phyloP scores from a whole-genome alignment of 2,113 vertebrate genomes.

The Columba janthina region DNA sequence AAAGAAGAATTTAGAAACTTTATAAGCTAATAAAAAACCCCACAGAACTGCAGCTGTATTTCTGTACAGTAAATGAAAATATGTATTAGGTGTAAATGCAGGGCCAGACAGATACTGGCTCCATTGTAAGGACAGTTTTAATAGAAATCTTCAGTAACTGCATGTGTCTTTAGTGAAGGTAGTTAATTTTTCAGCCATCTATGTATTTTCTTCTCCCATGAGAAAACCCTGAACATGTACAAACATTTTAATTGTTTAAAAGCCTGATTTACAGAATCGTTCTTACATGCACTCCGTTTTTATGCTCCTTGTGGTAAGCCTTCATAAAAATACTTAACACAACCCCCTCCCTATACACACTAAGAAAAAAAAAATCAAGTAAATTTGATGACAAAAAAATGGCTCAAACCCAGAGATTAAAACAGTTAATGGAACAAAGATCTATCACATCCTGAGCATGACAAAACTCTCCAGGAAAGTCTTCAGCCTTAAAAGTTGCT shows the following conservation, averaged over 20 bases:
- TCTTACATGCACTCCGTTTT: background rate
- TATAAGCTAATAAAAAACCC: background rate
- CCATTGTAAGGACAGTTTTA: background rate
- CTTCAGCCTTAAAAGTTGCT: background rate
- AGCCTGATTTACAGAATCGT: background rate
- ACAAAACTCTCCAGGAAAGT: background rate
- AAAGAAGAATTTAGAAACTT: background rate
- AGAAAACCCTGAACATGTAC: background rate
- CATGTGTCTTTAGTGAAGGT: background rate
- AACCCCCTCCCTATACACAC: background rate
- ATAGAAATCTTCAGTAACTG: background rate
- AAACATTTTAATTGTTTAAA: background rate
- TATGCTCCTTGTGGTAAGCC: background rate
- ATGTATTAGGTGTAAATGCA: background rate
- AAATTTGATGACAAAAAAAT: background rate
- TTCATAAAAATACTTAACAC: background rate
- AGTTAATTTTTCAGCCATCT: background rate
- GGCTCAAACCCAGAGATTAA: background rate
- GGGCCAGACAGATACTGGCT: background rate
- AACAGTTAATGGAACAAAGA: background rate
- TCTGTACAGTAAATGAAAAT: background rate
- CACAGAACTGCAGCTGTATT: background rate
- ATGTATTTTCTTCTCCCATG: background rate
- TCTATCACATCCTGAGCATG: background rate
- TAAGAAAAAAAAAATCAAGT: background rate